These are phyloP conservation scores for Echinometra lucunter DNA, from an alignment of 53 echinoderm and acorn worm species.

Conservation along the genomic window DNA sequence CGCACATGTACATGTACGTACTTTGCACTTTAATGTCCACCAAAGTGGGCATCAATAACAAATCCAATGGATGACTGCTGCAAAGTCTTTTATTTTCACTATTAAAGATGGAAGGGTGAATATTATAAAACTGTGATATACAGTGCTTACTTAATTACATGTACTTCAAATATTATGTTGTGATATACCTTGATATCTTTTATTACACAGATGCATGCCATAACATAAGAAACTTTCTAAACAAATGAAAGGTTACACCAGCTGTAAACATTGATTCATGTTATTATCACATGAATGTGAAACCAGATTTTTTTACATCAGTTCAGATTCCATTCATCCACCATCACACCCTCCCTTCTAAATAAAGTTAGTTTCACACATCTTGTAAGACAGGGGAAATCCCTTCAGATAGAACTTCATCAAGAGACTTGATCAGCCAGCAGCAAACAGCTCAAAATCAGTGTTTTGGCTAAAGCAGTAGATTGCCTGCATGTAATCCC, in stretches of 20 bases:
- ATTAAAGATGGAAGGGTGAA: no score
- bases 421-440: background rate
- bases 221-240: no score
- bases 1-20: no score
- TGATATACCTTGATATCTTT: no score
- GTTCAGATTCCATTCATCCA: background rate
- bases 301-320: background rate
- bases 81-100: no score
- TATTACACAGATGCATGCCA: no score
- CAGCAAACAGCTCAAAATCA: background rate
- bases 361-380: background rate
- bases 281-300: background rate
- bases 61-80: no score
- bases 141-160: no score
- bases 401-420: background rate
- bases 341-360: background rate
- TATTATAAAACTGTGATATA: no score
- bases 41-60: no score
- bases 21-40: no score
- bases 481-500: background rate
- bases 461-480: background rate
- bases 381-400: slow-evolving; percentile 18
- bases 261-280: background rate
- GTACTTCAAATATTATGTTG: no score
- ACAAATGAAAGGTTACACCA: background rate